Evolutionary conservation across 2,113 vertebrate genomes (phyloP), one percentile per base, ranked within the genome.

Genomic region (Phylloscopus trochiloides): DNA sequence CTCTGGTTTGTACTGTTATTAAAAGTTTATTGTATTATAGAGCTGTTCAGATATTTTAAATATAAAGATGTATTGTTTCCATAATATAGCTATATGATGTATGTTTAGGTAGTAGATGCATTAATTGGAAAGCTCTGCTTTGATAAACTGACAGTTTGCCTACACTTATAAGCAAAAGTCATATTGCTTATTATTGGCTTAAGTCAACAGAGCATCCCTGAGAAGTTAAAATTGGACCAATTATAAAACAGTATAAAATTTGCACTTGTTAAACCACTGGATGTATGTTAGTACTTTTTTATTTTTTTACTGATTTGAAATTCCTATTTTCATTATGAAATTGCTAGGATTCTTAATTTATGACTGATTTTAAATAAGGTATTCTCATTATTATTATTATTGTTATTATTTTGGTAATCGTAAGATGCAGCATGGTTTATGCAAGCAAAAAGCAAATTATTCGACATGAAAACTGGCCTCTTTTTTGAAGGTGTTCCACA

Each of bases 11-110:
- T 98, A 98, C 98, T 98, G 98, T 98, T 98, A 98, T 98, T 98
- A 98, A 98, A 98, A 98, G 98, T 98, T 98, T 99, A 98, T 98
- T 99, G 98, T 99, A 98, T 98, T 97, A 99, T 99, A 99, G 98
- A 99, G 97, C 98, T 98, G 98, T 99, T 98, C 96, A 98, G 97
- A 99, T 99, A 98, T 98, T 98, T 98, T 98, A 98, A 98, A 97
- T 98, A 98, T 97, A 98, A 98, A 98, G 98, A 97, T 98, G 97
- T 98, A 98, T 98, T 98, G 98, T 99, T 99, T 97, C 97, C 97
- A 96, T 98, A 97, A 98, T 97, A 98, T 98, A 98, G 97, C 97
- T 97, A 96, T 98, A 98, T 98, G 96, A 98, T 97, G 97, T 94
- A 98, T 98, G 98, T 99, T 98, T 99, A 99, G 99, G 98, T 97